Percentiles rank a stretch among this genome's conserved stretches.
These are phyloP conservation scores for Microcebus jonahi DNA, from an alignment of 2,113 vertebrate genomes.

Conservation along the genomic window DNA sequence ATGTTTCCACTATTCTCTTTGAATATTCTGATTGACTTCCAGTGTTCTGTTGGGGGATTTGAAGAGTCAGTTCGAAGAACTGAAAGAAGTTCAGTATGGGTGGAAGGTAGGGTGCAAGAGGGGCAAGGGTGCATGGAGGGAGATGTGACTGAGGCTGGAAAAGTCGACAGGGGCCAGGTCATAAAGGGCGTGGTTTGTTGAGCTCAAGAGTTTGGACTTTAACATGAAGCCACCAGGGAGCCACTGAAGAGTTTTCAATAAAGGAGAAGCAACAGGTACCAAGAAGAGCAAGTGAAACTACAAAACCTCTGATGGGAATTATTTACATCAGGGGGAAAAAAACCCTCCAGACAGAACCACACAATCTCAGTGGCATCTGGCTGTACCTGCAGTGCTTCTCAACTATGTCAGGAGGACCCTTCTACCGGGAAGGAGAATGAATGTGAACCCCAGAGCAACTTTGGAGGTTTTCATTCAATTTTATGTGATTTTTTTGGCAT, in stretches of 20 bases:
- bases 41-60: neutral
- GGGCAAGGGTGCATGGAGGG: neutral
- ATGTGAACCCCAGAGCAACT: neutral
- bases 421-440: neutral
- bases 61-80: constrained; percentile 8
- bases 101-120: neutral
- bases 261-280: neutral
- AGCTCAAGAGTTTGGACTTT: neutral
- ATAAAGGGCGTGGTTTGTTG: neutral
- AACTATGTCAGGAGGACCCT: neutral
- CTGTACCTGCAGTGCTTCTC: neutral
- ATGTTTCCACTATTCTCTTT: neutral
- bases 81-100: neutral
- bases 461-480: neutral
- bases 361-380: neutral
- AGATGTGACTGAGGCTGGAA: neutral
- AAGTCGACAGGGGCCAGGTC: neutral
- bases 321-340: neutral
- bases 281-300: neutral
- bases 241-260: neutral
- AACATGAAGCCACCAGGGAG: neutral
- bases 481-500: neutral
- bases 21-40: neutral
- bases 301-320: constrained; percentile 6
- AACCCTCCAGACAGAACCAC: neutral